These are phyloP conservation scores for Euphysa ruthae DNA, from an alignment of 30 jellyfish, hydroid and myxozoan species.

Conservation along the genomic window DNA sequence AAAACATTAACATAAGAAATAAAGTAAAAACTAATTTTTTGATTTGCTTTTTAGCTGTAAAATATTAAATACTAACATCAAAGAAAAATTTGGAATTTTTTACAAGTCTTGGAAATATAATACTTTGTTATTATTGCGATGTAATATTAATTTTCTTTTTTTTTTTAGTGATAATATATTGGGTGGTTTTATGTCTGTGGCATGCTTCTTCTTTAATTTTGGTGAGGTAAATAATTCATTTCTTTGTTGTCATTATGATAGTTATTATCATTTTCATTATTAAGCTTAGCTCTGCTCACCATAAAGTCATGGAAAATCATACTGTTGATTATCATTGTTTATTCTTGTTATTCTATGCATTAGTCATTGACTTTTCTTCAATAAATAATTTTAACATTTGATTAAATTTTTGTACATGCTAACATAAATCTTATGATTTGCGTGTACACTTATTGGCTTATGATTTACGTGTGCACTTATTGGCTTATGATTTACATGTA, in stretches of 20 bases:
- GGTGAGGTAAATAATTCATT: conserved; percentile 56
- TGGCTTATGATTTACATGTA: background rate
- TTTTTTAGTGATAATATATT: conserved; percentile 58
- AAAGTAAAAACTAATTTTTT: no score
- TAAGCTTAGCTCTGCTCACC: no score
- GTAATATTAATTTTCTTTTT: background rate
- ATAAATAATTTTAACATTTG: no score
- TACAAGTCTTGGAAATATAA: no score
- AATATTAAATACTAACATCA: background rate
- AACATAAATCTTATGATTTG: background rate
- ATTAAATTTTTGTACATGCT: background rate
- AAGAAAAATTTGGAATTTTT: no score
- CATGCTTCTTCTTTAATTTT: conserved; percentile 59
- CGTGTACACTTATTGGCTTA: background rate
- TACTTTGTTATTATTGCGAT: background rate
- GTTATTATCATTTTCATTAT: background rate
- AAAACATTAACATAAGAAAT: no score
- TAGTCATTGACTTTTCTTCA: no score
- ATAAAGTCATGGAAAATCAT: background rate
- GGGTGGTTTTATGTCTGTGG: conserved; percentile 73
- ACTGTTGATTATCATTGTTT: no score
- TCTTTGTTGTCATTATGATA: background rate
- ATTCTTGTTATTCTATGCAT: no score
- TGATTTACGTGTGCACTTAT: background rate
- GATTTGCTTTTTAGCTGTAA: background rate